phyloP scores from a whole-genome alignment of 92 coral and sea anemone species.

The Porites lobata region DNA sequence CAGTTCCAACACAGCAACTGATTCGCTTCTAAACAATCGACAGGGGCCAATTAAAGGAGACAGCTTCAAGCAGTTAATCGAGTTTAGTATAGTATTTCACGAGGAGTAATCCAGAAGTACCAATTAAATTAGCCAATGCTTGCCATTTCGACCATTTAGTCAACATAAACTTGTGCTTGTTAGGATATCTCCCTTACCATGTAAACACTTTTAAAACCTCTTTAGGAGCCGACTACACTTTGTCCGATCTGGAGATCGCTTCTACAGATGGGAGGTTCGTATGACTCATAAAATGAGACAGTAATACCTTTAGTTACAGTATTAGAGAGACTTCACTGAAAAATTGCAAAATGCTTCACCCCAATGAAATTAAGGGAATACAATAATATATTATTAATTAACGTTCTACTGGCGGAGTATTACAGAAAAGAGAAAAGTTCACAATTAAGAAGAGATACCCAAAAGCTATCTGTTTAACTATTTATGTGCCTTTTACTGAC shows the following conservation, averaged over 20 bases:
- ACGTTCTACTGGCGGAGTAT: too few relatives aligned
- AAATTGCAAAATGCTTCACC: too few relatives aligned
- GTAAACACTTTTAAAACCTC: conserved; percentile 2
- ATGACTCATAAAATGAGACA: not conserved
- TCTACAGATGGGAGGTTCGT: conserved; percentile 25
- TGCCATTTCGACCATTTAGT: not conserved
- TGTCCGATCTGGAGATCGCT: conserved; percentile 40
- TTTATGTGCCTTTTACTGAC: too few relatives aligned
- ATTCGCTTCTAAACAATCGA: not conserved
- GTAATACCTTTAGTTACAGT: too few relatives aligned
- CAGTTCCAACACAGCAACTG: too few relatives aligned
- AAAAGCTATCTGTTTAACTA: too few relatives aligned
- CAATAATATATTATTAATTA: too few relatives aligned
- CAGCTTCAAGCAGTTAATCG: not conserved
- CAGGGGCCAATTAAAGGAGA: not conserved
- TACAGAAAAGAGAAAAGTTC: too few relatives aligned
- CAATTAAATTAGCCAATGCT: not conserved
- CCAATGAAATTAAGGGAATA: too few relatives aligned
- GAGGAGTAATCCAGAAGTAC: not conserved
- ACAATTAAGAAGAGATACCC: too few relatives aligned
- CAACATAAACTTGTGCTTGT: not conserved
- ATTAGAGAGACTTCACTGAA: too few relatives aligned
- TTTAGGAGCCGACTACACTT: conserved; percentile 28
- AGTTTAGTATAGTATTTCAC: not conserved
- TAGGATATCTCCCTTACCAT: not conserved